Conservation (phyloP, 2,113 vertebrate genomes). For the Eira barbara region DNA sequence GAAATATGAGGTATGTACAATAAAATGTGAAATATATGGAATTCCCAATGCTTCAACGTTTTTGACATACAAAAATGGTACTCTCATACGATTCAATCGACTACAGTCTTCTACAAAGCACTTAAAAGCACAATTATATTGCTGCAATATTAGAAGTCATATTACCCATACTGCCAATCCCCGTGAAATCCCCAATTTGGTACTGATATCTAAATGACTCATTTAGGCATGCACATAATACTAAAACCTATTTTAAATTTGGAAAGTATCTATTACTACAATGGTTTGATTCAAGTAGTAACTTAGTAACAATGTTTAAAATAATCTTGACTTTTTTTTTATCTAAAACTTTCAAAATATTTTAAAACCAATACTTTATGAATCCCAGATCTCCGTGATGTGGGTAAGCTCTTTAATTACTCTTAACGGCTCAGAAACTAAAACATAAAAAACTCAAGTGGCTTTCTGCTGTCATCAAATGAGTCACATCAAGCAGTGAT, state of each 20-base stretch:
- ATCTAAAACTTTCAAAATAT: neutral
- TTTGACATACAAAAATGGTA: constrained; percentile 7
- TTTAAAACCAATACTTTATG: neutral
- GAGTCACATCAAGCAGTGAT: neutral
- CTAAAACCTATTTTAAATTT: constrained; percentile 27
- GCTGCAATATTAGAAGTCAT: neutral
- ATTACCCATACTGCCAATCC: neutral
- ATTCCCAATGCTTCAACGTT: constrained; percentile 5
- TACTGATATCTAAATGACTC: neutral
- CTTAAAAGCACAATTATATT: neutral
- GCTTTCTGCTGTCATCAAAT: neutral
- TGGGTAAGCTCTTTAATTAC: neutral
- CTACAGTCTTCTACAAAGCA: neutral
- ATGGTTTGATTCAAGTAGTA: neutral
- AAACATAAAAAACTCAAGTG: constrained; percentile 7
- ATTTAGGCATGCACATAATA: neutral
- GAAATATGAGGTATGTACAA: neutral
- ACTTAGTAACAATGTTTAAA: constrained; percentile 16
- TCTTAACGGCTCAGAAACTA: neutral
- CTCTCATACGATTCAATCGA: neutral
- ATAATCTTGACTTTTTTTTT: neutral
- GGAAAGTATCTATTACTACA: neutral
- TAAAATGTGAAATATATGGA: neutral
- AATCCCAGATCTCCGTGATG: neutral
- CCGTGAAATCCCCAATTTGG: neutral